A percentile compares a stretch with the other conserved stretches of the same genome.
phyloP scores from a whole-genome alignment of 2,797 vertebrate genomes.

The Dipus sagitta region DNA sequence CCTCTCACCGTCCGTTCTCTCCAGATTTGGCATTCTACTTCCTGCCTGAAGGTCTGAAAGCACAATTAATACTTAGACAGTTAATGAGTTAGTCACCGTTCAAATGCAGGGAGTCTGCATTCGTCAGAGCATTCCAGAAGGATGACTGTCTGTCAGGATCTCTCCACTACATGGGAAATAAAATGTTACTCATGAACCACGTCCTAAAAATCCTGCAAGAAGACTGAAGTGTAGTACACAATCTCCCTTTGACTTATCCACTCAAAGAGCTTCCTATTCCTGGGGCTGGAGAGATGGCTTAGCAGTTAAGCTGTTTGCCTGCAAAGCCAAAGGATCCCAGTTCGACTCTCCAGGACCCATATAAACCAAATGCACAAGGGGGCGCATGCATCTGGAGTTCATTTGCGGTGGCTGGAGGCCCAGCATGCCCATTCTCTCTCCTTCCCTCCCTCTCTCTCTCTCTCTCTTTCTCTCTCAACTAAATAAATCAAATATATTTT shows the following conservation, averaged over 20 bases:
- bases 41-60: neutral
- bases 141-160: neutral
- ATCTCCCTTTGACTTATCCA: neutral
- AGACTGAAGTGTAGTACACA: neutral
- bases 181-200: neutral
- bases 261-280: neutral
- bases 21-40: neutral
- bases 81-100: conserved; percentile 55
- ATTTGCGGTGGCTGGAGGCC: too few relatives aligned
- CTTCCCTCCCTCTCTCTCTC: too few relatives aligned
- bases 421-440: too few relatives aligned
- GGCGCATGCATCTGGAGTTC: too few relatives aligned
- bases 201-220: neutral
- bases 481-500: too few relatives aligned
- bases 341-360: too few relatives aligned
- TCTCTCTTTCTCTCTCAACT: too few relatives aligned
- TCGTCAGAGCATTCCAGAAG: conserved; percentile 24
- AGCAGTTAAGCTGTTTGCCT: too few relatives aligned
- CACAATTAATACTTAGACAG: neutral
- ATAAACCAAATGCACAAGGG: too few relatives aligned
- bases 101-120: neutral
- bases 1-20: neutral
- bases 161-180: neutral
- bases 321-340: too few relatives aligned
- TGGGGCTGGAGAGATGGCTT: too few relatives aligned